A percentile compares a stretch with the other conserved stretches of the same genome.
phyloP scores from a whole-genome alignment of 2,113 vertebrate species.

The Struthidea cinerea region DNA sequence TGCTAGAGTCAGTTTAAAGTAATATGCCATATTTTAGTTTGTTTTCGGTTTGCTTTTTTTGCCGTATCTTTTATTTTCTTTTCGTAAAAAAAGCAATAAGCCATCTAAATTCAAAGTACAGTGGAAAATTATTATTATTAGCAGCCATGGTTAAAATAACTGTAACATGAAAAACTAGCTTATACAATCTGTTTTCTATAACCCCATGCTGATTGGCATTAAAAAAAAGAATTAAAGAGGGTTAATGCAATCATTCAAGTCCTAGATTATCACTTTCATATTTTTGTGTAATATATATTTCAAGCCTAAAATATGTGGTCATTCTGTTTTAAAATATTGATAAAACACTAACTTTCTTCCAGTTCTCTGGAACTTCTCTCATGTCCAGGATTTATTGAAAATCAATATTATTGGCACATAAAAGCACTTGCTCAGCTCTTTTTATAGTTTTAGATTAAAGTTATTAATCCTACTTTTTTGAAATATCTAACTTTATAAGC shows the following conservation, averaged over 20 bases:
- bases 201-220: neutral
- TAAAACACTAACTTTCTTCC: neutral
- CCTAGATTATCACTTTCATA: neutral
- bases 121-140: neutral
- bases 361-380: neutral
- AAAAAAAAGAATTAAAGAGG: neutral
- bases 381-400: neutral
- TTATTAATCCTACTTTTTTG: neutral
- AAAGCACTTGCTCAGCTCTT: neutral
- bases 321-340: neutral
- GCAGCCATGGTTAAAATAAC: neutral
- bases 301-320: neutral
- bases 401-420: neutral
- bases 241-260: neutral
- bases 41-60: neutral
- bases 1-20: neutral
- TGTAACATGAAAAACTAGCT: fast-evolving
- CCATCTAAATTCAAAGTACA: neutral
- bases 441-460: neutral
- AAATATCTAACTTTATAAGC: neutral
- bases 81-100: neutral
- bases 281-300: neutral
- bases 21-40: neutral
- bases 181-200: neutral
- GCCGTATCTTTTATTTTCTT: neutral